phyloP scores from a whole-genome alignment of 2,888 invertebrate genomes.

The Drosophila yooni region DNA sequence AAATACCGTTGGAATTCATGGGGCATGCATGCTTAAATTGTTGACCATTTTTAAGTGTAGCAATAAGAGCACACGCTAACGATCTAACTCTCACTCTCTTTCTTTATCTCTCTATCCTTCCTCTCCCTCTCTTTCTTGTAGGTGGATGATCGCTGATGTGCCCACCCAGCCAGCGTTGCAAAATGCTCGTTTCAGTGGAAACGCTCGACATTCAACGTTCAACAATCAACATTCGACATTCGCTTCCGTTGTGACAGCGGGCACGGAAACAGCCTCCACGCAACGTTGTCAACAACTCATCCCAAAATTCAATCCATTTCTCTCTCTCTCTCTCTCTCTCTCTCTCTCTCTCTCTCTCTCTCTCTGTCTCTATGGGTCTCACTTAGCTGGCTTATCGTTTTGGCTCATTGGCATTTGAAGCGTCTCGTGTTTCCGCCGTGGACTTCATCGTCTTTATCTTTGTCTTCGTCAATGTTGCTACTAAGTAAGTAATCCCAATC shows the following conservation, averaged over 20 bases:
- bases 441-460: constrained; percentile 2
- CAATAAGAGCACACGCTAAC: constrained; percentile 62
- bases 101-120: neutral
- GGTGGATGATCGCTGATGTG: constrained; percentile 24
- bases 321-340: neutral
- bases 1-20: neutral
- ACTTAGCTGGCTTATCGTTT: constrained; percentile 43
- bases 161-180: constrained; percentile 35
- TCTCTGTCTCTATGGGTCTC: neutral
- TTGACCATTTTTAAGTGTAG: constrained; percentile 50
- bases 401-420: constrained; percentile 74
- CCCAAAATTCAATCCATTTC: constrained; percentile 8
- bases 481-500: constrained; percentile 76
- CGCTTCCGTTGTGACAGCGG: constrained; percentile 47
- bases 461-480: constrained; percentile 40
- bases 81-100: constrained; percentile 2
- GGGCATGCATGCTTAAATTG: neutral
- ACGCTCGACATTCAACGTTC: constrained; percentile 1
- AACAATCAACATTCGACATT: constrained; percentile 26
- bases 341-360: neutral
- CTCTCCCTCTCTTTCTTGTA: neutral
- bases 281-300: constrained; percentile 56
- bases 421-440: constrained; percentile 74
- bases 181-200: constrained; percentile 38
- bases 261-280: constrained; percentile 48